Conservation (phyloP, 64 coral and sea anemone species). For the Porites lutea region DNA sequence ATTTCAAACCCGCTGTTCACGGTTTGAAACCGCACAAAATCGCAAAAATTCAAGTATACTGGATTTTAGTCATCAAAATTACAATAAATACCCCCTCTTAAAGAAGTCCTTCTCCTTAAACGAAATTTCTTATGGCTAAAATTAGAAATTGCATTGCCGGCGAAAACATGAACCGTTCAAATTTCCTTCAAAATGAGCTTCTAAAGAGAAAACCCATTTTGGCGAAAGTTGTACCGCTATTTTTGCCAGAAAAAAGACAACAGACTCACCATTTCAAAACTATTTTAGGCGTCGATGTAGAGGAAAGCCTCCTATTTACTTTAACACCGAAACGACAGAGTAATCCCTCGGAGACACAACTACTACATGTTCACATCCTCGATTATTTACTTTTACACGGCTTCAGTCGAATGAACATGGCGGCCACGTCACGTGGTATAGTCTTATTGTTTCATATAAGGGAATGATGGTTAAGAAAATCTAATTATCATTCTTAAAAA, state of each 20-base stretch:
- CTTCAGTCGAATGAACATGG: slow-evolving; percentile 18
- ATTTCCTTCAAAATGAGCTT: background rate
- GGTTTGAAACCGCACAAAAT: background rate
- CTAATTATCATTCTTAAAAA: background rate
- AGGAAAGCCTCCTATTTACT: background rate
- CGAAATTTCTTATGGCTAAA: background rate
- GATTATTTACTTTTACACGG: slow-evolving; percentile 31
- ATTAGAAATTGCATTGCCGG: background rate
- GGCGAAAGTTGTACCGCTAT: background rate
- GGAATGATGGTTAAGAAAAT: slow-evolving; percentile 12
- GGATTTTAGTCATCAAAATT: background rate
- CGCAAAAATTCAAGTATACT: background rate
- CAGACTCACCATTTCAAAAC: slow-evolving; percentile 20
- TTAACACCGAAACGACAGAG: background rate
- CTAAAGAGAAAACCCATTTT: background rate
- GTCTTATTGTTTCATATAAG: background rate
- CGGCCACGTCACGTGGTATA: slow-evolving; percentile 27
- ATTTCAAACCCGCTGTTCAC: slow-evolving; percentile 4
- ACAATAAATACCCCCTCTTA: background rate
- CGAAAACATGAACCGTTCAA: background rate
- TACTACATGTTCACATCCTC: background rate
- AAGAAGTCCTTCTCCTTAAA: no score
- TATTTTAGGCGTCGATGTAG: slow-evolving; percentile 3
- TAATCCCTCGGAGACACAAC: background rate
- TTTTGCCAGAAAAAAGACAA: background rate